phyloP scores from a whole-genome alignment of 2,797 vertebrate species.

The Bovichtus variegatus region DNA sequence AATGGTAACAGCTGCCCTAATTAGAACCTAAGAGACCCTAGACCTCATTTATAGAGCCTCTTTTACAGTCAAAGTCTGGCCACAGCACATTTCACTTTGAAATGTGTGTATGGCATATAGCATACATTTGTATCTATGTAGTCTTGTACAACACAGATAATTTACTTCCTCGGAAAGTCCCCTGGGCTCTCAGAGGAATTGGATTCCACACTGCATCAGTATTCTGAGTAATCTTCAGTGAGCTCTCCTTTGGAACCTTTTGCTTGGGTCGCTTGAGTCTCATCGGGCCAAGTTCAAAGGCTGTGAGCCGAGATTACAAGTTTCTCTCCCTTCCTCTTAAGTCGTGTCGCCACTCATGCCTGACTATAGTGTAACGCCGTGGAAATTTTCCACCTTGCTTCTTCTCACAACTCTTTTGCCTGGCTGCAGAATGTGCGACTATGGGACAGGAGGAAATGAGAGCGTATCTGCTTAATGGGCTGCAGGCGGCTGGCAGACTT shows the following conservation, averaged over 20 bases:
- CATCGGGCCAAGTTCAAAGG: conserved; percentile 86
- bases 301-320: conserved; percentile 84
- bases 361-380: conserved; percentile 64
- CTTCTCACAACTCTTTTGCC: conserved; percentile 65
- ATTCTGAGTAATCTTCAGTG: conserved; percentile 86
- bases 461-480: conserved; percentile 67
- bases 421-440: conserved; percentile 57
- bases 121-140: conserved; percentile 74
- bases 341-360: conserved; percentile 72
- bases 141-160: conserved; percentile 73
- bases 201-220: conserved; percentile 83
- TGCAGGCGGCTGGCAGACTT: conserved; percentile 63
- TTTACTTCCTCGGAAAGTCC: conserved; percentile 83
- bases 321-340: conserved; percentile 79
- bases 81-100: conserved; percentile 50
- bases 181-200: conserved; percentile 80
- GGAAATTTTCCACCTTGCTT: conserved; percentile 73
- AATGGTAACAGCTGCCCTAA: conserved; percentile 80
- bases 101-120: conserved; percentile 43
- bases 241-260: conserved; percentile 84
- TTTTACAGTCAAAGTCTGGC: conserved; percentile 52
- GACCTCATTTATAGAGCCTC: conserved; percentile 70
- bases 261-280: conserved; percentile 81
- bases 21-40: conserved; percentile 79
- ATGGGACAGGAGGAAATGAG: conserved; percentile 59